phyloP scores from a whole-genome alignment of 2,113 vertebrate genomes.

The Limanda limanda region DNA sequence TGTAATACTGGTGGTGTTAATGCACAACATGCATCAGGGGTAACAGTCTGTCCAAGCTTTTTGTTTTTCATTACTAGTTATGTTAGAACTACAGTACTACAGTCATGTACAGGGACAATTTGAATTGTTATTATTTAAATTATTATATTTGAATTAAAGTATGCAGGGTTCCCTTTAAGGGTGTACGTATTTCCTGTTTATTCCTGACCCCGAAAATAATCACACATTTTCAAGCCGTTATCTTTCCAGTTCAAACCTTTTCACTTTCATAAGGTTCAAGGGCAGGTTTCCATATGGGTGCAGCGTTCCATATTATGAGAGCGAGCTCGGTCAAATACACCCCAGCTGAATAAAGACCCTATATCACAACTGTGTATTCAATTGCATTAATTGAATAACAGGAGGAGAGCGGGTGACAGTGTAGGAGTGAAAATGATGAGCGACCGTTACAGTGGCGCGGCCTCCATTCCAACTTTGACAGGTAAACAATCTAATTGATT shows the following conservation, averaged over 20 bases:
- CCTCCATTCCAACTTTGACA: conserved; percentile 80
- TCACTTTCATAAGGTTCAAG: conserved; percentile 48
- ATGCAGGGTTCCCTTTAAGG: conserved; percentile 32
- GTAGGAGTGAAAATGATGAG: conserved; percentile 76
- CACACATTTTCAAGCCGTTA: conserved; percentile 54
- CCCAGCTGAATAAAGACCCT: conserved; percentile 25
- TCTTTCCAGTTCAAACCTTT: conserved; percentile 43
- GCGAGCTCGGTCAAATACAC: conserved; percentile 29
- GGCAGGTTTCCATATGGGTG: conserved; percentile 36
- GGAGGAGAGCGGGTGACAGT: conserved; percentile 73
- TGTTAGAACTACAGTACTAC: conserved; percentile 10
- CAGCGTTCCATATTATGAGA: conserved; percentile 31
- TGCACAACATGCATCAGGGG: conserved; percentile 9
- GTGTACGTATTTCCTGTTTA: conserved; percentile 11
- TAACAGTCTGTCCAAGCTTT: conserved; percentile 17
- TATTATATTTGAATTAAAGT: not conserved
- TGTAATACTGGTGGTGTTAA: conserved; percentile 2
- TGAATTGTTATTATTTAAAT: conserved; percentile 24
- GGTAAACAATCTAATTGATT: conserved; percentile 86
- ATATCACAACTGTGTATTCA: conserved; percentile 66
- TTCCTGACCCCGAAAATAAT: conserved; percentile 30
- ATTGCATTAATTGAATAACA: conserved; percentile 75
- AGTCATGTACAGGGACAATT: conserved; percentile 18
- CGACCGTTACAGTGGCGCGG: conserved; percentile 53
- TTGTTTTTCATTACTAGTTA: conserved; percentile 4